Evolutionary conservation across 2,888 invertebrate genomes (phyloP).

Genomic region (Panzeria rudis): DNA sequence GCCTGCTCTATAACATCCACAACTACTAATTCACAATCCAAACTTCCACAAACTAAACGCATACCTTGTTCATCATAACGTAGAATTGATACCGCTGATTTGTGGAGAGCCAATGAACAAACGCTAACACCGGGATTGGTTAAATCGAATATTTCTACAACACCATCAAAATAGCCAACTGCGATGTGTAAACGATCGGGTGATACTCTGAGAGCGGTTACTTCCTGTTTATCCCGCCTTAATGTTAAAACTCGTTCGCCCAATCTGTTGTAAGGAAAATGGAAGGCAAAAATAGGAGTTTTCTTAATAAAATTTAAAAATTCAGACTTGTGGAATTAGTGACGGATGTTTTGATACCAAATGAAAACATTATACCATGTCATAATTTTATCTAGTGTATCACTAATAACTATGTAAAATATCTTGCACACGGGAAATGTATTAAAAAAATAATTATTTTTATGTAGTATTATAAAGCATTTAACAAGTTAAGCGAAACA

Average conservation of each 20-base stretch:
- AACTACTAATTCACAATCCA: conserved; percentile 96
- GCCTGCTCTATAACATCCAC: conserved; percentile 97
- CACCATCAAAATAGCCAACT: conserved; percentile 96
- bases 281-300: neutral
- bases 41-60: conserved; percentile 92
- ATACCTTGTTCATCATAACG: conserved; percentile 93
- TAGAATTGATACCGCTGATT: conserved; percentile 91
- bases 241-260: conserved; percentile 89
- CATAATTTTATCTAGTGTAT: too few relatives aligned
- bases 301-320: neutral
- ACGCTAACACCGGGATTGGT: conserved; percentile 86
- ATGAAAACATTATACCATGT: too few relatives aligned
- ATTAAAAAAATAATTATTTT: too few relatives aligned
- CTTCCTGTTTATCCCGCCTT: conserved; percentile 91
- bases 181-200: conserved; percentile 92
- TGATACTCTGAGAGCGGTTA: conserved; percentile 90
- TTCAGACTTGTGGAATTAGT: neutral
- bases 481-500: too few relatives aligned
- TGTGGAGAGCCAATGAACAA: conserved; percentile 92
- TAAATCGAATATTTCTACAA: conserved; percentile 92
- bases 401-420: too few relatives aligned
- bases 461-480: too few relatives aligned
- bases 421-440: too few relatives aligned
- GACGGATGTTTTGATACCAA: neutral
- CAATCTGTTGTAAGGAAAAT: conserved; percentile 75